Conservation (phyloP, 2,888 invertebrate species). For the Pasiphila rectangulata region DNA sequence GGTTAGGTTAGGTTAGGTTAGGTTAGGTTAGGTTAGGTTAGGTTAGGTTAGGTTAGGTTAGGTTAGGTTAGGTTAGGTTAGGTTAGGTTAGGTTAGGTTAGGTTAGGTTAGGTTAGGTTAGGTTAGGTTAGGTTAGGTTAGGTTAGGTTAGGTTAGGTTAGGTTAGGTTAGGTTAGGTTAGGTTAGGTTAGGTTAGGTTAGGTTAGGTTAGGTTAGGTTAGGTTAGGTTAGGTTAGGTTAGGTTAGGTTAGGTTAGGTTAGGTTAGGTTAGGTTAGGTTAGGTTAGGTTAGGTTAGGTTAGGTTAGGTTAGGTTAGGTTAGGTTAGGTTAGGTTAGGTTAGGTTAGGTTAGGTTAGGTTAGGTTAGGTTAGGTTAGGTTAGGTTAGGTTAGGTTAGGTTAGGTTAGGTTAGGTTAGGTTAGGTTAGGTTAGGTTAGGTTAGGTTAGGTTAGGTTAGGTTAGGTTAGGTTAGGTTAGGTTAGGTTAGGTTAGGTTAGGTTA, state of each 20-base stretch:
- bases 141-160: constrained; percentile 11
- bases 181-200: constrained; percentile 11
- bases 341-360: constrained; percentile 11
- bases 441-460: constrained; percentile 11
- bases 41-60: constrained; percentile 11
- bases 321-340: constrained; percentile 11
- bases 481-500: constrained; percentile 11
- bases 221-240: constrained; percentile 11
- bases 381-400: constrained; percentile 11
- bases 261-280: constrained; percentile 11
- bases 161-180: constrained; percentile 11
- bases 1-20: constrained; percentile 11
- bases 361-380: constrained; percentile 11
- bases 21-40: constrained; percentile 11
- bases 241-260: constrained; percentile 11
- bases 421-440: constrained; percentile 11
- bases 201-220: constrained; percentile 11
- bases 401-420: constrained; percentile 11
- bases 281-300: constrained; percentile 11
- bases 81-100: constrained; percentile 11
- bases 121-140: constrained; percentile 11
- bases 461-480: constrained; percentile 11
- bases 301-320: constrained; percentile 11
- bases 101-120: constrained; percentile 11
- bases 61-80: constrained; percentile 11